Conservation (phyloP, 2,113 vertebrate genomes). For the Melanostigma gelatinosum region DNA sequence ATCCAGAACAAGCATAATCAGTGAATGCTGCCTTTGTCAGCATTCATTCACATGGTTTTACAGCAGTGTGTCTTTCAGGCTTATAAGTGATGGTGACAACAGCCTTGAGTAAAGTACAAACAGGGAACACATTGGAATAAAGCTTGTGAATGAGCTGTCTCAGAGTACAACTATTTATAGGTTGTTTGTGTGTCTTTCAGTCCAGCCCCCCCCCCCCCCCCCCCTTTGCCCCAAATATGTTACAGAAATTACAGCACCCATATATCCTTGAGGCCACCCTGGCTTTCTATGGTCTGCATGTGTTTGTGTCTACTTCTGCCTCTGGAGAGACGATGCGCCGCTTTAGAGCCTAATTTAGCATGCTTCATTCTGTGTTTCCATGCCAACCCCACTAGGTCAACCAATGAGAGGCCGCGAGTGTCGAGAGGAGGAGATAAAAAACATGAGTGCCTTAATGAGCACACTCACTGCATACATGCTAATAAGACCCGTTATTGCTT, state of each 20-base stretch:
- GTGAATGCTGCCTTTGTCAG: constrained; percentile 60
- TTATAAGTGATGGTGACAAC: constrained; percentile 21
- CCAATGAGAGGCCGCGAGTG: constrained; percentile 70
- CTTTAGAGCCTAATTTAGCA: constrained; percentile 79
- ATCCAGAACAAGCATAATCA: not conserved
- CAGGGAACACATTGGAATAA: constrained; percentile 8
- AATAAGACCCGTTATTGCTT: constrained; percentile 14
- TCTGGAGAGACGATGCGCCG: constrained; percentile 64
- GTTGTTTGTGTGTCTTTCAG: constrained; percentile 24
- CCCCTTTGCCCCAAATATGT: constrained; percentile 31
- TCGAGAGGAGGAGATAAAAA: constrained; percentile 64
- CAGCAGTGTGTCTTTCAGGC: constrained; percentile 30
- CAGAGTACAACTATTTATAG: not conserved
- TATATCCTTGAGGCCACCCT: constrained; percentile 40
- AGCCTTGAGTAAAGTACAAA: constrained; percentile 22
- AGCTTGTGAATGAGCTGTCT: constrained; percentile 18
- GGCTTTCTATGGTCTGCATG: constrained; percentile 32
- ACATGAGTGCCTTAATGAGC: constrained; percentile 59
- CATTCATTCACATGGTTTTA: constrained; percentile 64
- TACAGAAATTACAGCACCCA: constrained; percentile 49
- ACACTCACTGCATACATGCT: constrained; percentile 38
- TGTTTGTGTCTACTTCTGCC: constrained; percentile 66
- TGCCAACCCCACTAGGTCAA: constrained; percentile 84
- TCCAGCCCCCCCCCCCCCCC: too few species aligned
- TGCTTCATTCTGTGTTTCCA: constrained; percentile 79